These are phyloP conservation scores for Trichonephila clavipes DNA, from an alignment of 1,140 invertebrate genomes.

Conservation along the genomic window DNA sequence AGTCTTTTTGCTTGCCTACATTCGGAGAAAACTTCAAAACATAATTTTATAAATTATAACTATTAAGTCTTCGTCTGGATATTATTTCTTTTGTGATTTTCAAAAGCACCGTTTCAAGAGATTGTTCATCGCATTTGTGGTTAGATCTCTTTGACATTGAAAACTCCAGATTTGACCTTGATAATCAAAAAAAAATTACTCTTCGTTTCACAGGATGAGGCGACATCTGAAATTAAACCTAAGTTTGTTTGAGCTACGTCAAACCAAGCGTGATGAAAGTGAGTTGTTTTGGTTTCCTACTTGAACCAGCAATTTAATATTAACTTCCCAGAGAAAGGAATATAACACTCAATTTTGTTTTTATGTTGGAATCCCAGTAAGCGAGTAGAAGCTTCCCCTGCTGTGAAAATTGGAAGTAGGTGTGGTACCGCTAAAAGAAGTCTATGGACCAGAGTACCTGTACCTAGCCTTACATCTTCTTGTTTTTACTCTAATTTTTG, in stretches of 20 bases:
- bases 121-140: too few species aligned
- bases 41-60: too few species aligned
- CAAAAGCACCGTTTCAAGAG: too few species aligned
- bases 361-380: background rate
- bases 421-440: background rate
- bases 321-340: background rate
- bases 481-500: background rate
- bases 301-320: background rate
- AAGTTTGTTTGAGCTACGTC: background rate
- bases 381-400: background rate
- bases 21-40: too few species aligned
- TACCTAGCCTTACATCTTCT: background rate
- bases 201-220: background rate
- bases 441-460: background rate
- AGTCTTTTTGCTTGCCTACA: too few species aligned
- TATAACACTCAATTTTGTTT: background rate
- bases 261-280: background rate
- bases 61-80: too few species aligned
- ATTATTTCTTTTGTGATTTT: too few species aligned
- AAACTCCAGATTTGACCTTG: too few species aligned
- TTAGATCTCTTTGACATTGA: background rate
- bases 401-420: conserved; percentile 54
- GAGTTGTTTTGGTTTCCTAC: background rate
- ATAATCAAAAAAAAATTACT: too few species aligned
- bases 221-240: background rate